These are phyloP conservation scores for Harpegnathos saltator DNA, from an alignment of 1,140 invertebrate species.

Conservation along the genomic window DNA sequence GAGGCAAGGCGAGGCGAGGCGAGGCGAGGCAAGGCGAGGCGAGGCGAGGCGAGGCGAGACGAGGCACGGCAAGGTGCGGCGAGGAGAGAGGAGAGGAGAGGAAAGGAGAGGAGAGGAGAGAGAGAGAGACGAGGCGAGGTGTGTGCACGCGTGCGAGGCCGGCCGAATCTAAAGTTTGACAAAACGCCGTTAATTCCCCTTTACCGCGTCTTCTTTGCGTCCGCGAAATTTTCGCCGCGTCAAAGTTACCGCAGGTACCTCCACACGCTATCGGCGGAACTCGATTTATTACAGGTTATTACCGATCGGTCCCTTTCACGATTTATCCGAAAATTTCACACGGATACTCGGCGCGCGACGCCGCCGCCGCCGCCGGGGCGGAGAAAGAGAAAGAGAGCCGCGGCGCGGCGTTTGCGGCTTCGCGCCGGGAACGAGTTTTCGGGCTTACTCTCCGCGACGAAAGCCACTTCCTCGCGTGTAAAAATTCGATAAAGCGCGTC, in stretches of 20 bases:
- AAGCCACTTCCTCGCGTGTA: slow-evolving; percentile 48
- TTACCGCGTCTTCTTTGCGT: slow-evolving; percentile 19
- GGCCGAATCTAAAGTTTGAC: slow-evolving; percentile 48
- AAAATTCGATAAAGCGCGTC: slow-evolving; percentile 42
- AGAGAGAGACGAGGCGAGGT: background rate
- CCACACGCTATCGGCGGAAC: slow-evolving; percentile 6
- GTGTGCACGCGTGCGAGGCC: background rate
- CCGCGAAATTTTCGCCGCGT: slow-evolving; percentile 7
- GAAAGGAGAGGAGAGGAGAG: no score
- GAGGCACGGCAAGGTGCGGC: no score
- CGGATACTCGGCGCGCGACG: slow-evolving; percentile 10
- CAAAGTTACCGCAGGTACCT: slow-evolving; percentile 9
- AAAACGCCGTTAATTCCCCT: slow-evolving; percentile 45
- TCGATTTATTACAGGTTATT: slow-evolving; percentile 54
- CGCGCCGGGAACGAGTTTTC: slow-evolving; percentile 35
- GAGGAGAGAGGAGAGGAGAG: no score
- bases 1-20: background rate
- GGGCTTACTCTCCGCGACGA: slow-evolving; percentile 39
- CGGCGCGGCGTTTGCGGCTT: slow-evolving; percentile 46
- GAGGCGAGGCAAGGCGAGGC: background rate
- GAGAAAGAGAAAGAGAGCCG: slow-evolving; percentile 24
- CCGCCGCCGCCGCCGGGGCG: no score
- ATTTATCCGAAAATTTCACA: slow-evolving; percentile 49
- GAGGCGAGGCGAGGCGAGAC: background rate
- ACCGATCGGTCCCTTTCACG: slow-evolving; percentile 36